Evolutionary conservation across 2,797 vertebrate genomes (phyloP).

Genomic region (Melanogrammus aeglefinus): DNA sequence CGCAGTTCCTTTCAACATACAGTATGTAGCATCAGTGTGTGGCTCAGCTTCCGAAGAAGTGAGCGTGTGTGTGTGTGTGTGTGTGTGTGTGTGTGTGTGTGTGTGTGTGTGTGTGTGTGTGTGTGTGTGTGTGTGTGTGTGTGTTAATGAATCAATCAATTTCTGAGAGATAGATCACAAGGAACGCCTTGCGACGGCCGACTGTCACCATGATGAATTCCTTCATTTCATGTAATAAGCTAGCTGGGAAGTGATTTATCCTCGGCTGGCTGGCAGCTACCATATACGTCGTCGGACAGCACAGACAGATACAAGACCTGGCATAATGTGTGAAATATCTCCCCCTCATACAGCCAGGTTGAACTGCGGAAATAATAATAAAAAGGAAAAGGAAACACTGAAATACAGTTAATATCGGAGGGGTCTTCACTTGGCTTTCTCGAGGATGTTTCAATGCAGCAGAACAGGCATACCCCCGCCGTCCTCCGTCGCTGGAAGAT

Average conservation of each 20-base stretch:
- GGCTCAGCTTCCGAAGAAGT: neutral
- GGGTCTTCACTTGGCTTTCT: slow-evolving; percentile 36
- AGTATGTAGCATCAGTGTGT: slow-evolving; percentile 20
- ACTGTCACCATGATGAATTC: slow-evolving; percentile 78
- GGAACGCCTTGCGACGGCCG: slow-evolving; percentile 56
- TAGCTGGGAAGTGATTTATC: slow-evolving; percentile 71
- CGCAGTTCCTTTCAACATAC: slow-evolving; percentile 32
- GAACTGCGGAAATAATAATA: slow-evolving; percentile 46
- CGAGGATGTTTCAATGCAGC: slow-evolving; percentile 14
- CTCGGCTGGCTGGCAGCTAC: slow-evolving; percentile 46
- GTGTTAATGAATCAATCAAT: slow-evolving; percentile 78
- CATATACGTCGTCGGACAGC: slow-evolving; percentile 65
- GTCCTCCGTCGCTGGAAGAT: slow-evolving; percentile 19
- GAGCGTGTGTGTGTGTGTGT: slow-evolving; percentile 61
- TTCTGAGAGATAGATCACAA: slow-evolving; percentile 69
- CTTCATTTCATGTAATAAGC: slow-evolving; percentile 75
- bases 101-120: too few species aligned
- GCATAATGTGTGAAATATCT: slow-evolving; percentile 66
- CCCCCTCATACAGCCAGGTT: slow-evolving; percentile 39
- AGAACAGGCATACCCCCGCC: slow-evolving; percentile 22
- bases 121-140: slow-evolving; percentile 61
- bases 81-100: slow-evolving; percentile 63
- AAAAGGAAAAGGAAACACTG: slow-evolving; percentile 3
- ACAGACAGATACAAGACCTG: slow-evolving; percentile 52
- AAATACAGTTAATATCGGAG: slow-evolving; percentile 47